Base-by-base conservation (phyloP, 2,113 vertebrate genomes). In the Chamaea fasciata region DNA sequence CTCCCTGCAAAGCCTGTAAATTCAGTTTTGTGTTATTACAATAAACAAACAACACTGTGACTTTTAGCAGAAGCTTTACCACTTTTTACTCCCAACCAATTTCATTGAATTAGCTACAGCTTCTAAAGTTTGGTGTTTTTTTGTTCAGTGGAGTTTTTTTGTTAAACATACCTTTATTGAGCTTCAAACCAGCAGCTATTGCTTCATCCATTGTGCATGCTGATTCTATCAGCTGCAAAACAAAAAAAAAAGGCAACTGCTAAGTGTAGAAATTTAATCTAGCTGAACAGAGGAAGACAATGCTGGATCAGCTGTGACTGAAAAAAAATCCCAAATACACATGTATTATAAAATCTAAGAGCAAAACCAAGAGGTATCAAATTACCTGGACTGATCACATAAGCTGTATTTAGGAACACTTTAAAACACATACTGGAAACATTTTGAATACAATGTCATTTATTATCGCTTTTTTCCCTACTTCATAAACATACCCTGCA, bases 201-300 rank as follows among this genome's bases (percentile, higher is more conserved):
- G 99, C 98, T 76, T 98, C 99, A 76, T 99, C 98, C 96, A 99
- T 92, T 41, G 99, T 98, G 92, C 74, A 94, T 24, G 99, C 98
- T 64, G 97, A 98, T 27, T 96, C 91, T 94, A 98, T 94, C 64
- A 99, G 96, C 99, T 99, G 94, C 39, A 94, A 59, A 93, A 60
- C 75, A 73, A 91, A 60, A 44, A 62, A 21, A 64, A 22, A 8
- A 79, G 37, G 19, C 30, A 85, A 37, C 11, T 63, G 18, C 75
- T 97, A 92, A 74, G 64, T 88, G 70, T 31, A 31, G 39, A 78
- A 55, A 85, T 18, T 59, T 46, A 60, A 73, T 12, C 15, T 87
- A 56, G 68, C 10, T 62, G 20, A 91, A 87, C 27, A 82, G 19
- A 83, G 10, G 4, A 82, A 8, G 15, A 87, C 18, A 69, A 37